Conservation (phyloP, 2,113 vertebrate species). For the Theristicus caerulescens region DNA sequence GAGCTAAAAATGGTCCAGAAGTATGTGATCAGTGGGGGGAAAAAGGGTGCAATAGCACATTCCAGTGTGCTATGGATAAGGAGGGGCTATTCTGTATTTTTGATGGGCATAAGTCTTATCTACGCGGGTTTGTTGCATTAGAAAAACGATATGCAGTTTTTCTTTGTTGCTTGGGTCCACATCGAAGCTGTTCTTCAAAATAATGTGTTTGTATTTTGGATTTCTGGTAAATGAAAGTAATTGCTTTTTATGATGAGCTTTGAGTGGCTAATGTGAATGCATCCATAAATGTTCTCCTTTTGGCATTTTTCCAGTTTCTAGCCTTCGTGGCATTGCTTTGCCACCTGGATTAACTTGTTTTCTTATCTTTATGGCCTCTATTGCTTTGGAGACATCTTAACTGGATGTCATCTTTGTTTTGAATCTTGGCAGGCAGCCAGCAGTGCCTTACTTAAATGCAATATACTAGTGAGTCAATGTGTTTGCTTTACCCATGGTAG, state of each 20-base stretch:
- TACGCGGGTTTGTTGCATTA: accelerated
- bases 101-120: accelerated
- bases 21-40: neutral
- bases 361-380: neutral
- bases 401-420: neutral
- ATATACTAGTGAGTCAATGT: accelerated
- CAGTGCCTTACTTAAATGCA: neutral
- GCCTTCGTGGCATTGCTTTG: neutral
- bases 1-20: neutral
- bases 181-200: neutral
- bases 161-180: neutral
- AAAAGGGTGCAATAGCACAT: neutral
- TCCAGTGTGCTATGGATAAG: neutral
- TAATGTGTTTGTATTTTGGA: neutral
- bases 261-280: neutral
- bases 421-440: neutral
- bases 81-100: neutral
- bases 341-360: slow-evolving; percentile 20
- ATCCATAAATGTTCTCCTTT: neutral
- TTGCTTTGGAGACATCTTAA: neutral
- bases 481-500: neutral
- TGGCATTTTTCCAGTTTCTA: neutral
- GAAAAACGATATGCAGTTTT: accelerated
- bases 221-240: neutral
- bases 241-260: neutral